A percentile compares a stretch with the other conserved stretches of the same genome.
Conservation (phyloP, 2,797 vertebrate species). For the Mallotus villosus region DNA sequence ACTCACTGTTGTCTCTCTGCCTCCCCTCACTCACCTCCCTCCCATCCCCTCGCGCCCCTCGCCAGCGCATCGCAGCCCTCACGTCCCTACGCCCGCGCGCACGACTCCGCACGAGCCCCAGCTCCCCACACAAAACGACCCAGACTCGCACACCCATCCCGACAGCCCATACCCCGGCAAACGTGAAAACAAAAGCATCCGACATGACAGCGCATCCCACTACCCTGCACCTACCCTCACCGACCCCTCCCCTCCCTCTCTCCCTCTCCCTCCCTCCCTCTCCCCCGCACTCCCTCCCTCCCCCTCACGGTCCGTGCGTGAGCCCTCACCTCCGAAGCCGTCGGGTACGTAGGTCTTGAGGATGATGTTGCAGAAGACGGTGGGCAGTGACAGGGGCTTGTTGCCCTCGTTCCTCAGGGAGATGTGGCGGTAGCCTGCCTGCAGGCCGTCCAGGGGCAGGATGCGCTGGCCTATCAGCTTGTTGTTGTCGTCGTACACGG, state of each 20-base stretch:
- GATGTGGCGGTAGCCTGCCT: conserved; percentile 97
- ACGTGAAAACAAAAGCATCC: too few species aligned
- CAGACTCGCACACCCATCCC: too few species aligned
- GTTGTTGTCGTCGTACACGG: conserved; percentile 97
- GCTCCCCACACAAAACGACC: too few species aligned
- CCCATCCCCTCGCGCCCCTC: not conserved
- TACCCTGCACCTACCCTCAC: too few species aligned
- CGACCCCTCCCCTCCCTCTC: too few species aligned
- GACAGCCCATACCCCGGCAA: too few species aligned
- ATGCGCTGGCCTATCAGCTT: conserved; percentile 96
- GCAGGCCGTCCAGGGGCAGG: conserved; percentile 94
- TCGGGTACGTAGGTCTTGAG: conserved; percentile 99
- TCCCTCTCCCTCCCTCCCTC: not conserved
- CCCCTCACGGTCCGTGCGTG: not conserved
- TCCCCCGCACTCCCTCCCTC: not conserved
- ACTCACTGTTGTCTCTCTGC: too few species aligned
- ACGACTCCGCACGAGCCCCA: too few species aligned
- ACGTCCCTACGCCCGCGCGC: too few species aligned
- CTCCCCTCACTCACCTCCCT: not conserved
- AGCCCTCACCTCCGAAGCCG: conserved; percentile 91
- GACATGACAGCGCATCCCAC: too few species aligned
- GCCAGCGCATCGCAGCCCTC: too few species aligned
- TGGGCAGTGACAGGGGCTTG: conserved; percentile 94
- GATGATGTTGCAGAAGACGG: conserved; percentile 98
- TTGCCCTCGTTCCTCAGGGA: conserved; percentile 98